phyloP scores from a whole-genome alignment of 2,113 vertebrate genomes.

The Tonatia bakeri region DNA sequence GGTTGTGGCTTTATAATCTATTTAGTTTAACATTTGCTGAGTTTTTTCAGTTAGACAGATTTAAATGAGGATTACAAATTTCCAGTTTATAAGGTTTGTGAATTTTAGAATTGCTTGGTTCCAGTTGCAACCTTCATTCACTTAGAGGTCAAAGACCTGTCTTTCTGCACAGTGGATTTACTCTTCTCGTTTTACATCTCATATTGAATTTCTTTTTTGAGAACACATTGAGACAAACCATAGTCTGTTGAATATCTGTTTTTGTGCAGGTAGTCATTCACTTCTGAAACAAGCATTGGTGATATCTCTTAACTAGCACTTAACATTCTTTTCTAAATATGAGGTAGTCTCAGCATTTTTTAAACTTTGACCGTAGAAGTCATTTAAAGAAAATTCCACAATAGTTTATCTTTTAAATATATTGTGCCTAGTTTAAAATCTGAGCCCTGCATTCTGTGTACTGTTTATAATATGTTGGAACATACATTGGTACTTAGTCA shows the following conservation, averaged over 20 bases:
- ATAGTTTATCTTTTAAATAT: neutral
- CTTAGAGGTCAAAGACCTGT: too few relatives aligned
- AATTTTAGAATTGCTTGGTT: neutral
- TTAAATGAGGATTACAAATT: too few relatives aligned
- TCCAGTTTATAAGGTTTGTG: too few relatives aligned
- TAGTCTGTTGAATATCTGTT: neutral
- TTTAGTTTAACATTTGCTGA: too few relatives aligned
- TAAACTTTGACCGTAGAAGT: neutral
- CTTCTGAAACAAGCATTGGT: neutral
- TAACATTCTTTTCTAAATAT: neutral
- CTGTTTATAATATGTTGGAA: neutral
- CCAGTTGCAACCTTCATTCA: neutral
- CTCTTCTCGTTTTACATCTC: neutral
- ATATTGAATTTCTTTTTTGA: neutral
- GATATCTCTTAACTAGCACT: neutral
- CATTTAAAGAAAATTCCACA: neutral
- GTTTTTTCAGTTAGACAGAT: too few relatives aligned
- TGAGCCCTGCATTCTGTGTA: neutral
- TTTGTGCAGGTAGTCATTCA: neutral
- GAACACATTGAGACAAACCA: neutral
- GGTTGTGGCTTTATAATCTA: neutral
- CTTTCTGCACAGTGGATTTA: neutral
- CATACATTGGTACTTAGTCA: neutral
- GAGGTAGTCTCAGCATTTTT: neutral
- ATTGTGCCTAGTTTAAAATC: neutral